Conservation (phyloP, 2,888 invertebrate species). For the Gastracanthus pulcherrimus region DNA sequence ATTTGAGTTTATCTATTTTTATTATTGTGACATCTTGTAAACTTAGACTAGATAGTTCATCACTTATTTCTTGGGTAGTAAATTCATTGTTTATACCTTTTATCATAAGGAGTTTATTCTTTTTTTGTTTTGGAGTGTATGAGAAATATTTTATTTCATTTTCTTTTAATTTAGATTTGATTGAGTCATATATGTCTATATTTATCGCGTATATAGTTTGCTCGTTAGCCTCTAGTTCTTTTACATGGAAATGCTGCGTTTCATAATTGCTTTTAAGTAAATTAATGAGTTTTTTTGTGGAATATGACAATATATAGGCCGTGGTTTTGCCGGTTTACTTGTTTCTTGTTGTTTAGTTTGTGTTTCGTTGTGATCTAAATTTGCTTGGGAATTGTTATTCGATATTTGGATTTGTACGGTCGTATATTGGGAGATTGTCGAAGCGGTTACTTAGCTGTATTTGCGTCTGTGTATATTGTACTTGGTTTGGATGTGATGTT, state of each 20-base stretch:
- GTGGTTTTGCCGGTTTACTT: background rate
- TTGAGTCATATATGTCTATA: too few relatives aligned
- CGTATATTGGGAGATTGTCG: too few relatives aligned
- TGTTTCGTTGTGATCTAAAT: background rate
- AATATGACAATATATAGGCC: background rate
- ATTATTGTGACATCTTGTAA: conserved; percentile 30
- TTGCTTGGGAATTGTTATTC: too few relatives aligned
- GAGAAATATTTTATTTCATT: background rate
- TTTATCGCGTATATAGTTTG: too few relatives aligned
- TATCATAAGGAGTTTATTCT: conserved; percentile 38
- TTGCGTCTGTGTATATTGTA: too few relatives aligned
- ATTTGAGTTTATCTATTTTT: conserved; percentile 41
- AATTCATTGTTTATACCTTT: conserved; percentile 42
- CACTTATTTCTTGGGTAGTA: conserved; percentile 28
- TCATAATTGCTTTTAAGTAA: background rate
- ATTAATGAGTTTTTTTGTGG: background rate
- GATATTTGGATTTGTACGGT: too few relatives aligned
- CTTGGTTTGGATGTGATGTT: too few relatives aligned
- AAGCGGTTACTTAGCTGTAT: too few relatives aligned
- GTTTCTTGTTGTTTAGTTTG: too few relatives aligned
- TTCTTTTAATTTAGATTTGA: background rate
- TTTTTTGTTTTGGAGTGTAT: conserved; percentile 26
- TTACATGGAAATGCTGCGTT: background rate
- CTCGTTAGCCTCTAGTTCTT: too few relatives aligned
- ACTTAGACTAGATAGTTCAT: background rate